Percentiles rank a stretch among this genome's conserved stretches.
These are phyloP conservation scores for Nixonia krombeini DNA, from an alignment of 1,140 invertebrate genomes.

Conservation along the genomic window DNA sequence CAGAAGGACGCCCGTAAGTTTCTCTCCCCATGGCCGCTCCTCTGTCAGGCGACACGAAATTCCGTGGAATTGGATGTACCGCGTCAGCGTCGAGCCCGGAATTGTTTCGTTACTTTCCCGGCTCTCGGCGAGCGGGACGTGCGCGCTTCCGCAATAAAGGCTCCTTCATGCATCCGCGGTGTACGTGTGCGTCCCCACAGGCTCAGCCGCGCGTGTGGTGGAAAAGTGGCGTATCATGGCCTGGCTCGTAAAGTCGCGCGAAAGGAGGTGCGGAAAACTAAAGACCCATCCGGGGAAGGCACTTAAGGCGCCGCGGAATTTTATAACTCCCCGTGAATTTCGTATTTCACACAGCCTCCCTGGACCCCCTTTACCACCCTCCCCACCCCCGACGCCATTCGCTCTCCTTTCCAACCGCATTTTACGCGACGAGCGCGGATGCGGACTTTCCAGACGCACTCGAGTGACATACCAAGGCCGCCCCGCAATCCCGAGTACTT, in stretches of 20 bases:
- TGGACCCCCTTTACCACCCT: not conserved
- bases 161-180: conserved; percentile 33
- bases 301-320: conserved; percentile 34
- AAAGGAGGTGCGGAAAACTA: conserved; percentile 37
- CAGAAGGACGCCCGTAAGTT: conserved; percentile 36
- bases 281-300: conserved; percentile 31
- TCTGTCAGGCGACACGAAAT: conserved; percentile 41
- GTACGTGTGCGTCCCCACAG: conserved; percentile 3
- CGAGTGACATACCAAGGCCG: conserved; percentile 6
- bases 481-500: not conserved
- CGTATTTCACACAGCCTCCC: conserved; percentile 24
- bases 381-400: not conserved
- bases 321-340: conserved; percentile 27
- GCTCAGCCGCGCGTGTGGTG: not conserved
- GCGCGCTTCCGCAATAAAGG: conserved; percentile 49
- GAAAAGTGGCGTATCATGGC: conserved; percentile 5
- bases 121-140: conserved; percentile 42
- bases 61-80: conserved; percentile 44
- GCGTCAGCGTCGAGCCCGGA: conserved; percentile 26
- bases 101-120: conserved; percentile 50
- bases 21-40: conserved; percentile 38
- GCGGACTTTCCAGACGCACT: conserved; percentile 27
- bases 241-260: conserved; percentile 20
- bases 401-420: no score
- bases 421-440: no score